Evolutionary conservation across 2,797 vertebrate species (phyloP), one percentile per base, ranked within the genome.

Genomic region (Hirundo rustica): DNA sequence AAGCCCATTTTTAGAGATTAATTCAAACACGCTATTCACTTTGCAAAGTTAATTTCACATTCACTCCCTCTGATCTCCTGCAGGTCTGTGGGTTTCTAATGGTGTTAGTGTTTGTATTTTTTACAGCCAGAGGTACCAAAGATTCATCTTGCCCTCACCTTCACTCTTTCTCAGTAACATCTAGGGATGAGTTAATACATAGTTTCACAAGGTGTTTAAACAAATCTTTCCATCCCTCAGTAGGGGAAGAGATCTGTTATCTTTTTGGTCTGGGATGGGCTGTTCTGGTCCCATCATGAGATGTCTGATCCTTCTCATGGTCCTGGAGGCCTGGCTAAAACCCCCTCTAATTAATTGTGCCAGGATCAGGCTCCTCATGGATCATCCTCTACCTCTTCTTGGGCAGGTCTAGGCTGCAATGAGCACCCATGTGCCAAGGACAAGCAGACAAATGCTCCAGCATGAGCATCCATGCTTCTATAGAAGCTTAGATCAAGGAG

Each of bases 1-100:
- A 94, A 95, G 77, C 62, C 67, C 9, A 10, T 55, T 96, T 96
- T 93, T 88, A 88, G 93, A 95, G 80, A 91, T 88, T 82, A 80
- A 92, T 96, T 95, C 79, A 81, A 90, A 95, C 51, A 51, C 58
- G 57, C 85, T 74, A 27, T 95, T 95, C 95, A 67, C 76, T 94
- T 96, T 89, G 73, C 85, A 95, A 97, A 86, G 89, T 95, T 97
- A 95, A 95, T 96, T 85, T 89, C 76, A 72, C 74, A 96, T 96
- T 94, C 88, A 68, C 21, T 65, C 16, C 2, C 67, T 50, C 92
- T 91, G 84, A 78, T 85, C 70, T 91, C 66, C 70, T 89, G 53
- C 29, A 90, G 42, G 26, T 70, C 82, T 89, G 32, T 70, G 45
- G 19, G 45, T 89, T 94, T 92, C 76, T 90, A 73, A 86, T 88